Conservation (phyloP, 2,797 vertebrate genomes). For the Buceros bicornis region DNA sequence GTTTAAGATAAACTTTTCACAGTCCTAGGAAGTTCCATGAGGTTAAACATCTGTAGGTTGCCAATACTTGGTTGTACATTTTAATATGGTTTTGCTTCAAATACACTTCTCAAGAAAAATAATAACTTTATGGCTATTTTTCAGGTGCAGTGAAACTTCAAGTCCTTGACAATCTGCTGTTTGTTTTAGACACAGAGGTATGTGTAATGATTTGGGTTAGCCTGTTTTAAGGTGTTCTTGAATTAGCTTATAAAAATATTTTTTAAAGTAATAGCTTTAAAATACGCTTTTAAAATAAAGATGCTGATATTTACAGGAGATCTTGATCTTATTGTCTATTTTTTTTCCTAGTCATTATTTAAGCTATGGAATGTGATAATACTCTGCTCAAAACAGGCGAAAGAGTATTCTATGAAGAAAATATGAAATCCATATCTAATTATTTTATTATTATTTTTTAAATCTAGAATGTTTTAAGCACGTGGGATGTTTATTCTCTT, state of each 20-base stretch:
- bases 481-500: slow-evolving; percentile 89
- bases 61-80: not conserved
- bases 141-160: slow-evolving; percentile 90
- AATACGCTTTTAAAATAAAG: not conserved
- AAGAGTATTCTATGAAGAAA: not conserved
- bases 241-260: not conserved
- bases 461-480: slow-evolving; percentile 87
- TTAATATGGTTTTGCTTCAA: not conserved
- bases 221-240: not conserved
- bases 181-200: slow-evolving; percentile 91
- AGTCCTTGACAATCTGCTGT: slow-evolving; percentile 88
- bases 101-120: not conserved
- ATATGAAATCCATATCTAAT: not conserved
- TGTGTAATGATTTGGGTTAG: slow-evolving; percentile 14
- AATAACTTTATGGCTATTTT: not conserved
- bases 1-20: not conserved
- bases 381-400: not conserved
- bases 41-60: not conserved
- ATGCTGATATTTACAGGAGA: not conserved
- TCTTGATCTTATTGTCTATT: not conserved
- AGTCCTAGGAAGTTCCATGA: not conserved
- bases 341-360: not conserved
- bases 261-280: not conserved
- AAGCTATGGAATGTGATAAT: not conserved
- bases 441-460: not conserved